phyloP scores from a whole-genome alignment of 2,888 invertebrate genomes.

The Ceramica pisi region DNA sequence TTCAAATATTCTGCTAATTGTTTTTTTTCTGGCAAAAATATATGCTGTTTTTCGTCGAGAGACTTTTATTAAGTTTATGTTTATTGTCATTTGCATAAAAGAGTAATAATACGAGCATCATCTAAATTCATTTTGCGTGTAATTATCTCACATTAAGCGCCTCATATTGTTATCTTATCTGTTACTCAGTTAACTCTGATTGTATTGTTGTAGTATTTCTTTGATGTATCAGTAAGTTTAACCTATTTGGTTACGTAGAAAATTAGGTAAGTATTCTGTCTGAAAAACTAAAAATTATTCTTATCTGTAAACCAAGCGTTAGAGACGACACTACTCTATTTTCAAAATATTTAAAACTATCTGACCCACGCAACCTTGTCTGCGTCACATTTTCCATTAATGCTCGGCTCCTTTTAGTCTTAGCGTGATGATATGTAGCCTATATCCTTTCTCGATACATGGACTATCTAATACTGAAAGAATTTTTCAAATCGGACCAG shows the following conservation, averaged over 20 bases:
- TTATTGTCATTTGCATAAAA: slow-evolving; percentile 41
- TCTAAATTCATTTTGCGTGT: slow-evolving; percentile 9
- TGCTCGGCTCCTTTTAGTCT: too few species aligned
- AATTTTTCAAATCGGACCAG: too few species aligned
- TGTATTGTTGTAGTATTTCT: slow-evolving; percentile 3
- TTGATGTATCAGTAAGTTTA: slow-evolving; percentile 2
- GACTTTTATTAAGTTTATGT: slow-evolving; percentile 29
- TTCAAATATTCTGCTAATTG: slow-evolving; percentile 28
- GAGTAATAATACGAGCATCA: slow-evolving; percentile 20
- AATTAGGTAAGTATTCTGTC: background rate
- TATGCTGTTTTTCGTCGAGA: slow-evolving; percentile 19
- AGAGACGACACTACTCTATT: background rate
- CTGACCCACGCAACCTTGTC: too few species aligned
- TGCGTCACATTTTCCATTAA: too few species aligned
- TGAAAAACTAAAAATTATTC: background rate
- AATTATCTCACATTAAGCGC: slow-evolving; percentile 22
- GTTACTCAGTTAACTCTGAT: background rate
- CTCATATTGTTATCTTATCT: slow-evolving; percentile 25
- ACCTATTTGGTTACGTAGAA: background rate
- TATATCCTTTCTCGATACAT: too few species aligned
- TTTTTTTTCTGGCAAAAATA: slow-evolving; percentile 18
- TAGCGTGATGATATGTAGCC: too few species aligned
- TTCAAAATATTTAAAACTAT: too few species aligned
- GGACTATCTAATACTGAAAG: too few species aligned
- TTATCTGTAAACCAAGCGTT: background rate